phyloP scores from a whole-genome alignment of 2,888 invertebrate species.

The Pogonocherus hispidulus region DNA sequence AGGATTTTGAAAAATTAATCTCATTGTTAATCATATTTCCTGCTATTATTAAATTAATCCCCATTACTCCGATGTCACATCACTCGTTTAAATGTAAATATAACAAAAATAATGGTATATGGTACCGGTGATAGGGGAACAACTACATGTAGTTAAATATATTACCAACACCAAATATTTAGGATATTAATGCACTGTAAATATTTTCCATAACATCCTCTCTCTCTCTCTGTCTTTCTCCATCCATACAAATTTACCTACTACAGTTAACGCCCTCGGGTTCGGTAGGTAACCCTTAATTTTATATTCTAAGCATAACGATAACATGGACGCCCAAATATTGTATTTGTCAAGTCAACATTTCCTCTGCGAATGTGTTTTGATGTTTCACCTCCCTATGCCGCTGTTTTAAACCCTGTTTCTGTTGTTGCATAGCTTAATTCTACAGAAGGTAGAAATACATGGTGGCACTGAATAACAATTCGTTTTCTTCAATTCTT shows the following conservation, averaged over 20 bases:
- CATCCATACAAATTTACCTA: constrained; percentile 17
- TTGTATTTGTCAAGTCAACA: constrained; percentile 26
- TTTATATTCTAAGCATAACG: constrained; percentile 27
- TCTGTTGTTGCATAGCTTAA: not conserved
- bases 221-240: not conserved
- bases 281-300: constrained; percentile 26
- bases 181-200: constrained; percentile 8
- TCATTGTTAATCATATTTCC: too few species aligned
- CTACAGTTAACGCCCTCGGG: constrained; percentile 22
- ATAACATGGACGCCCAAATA: constrained; percentile 27
- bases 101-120: too few species aligned
- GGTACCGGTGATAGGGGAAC: not conserved
- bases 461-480: too few species aligned
- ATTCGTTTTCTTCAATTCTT: too few species aligned
- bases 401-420: not conserved
- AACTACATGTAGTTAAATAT: not conserved
- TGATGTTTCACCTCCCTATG: constrained; percentile 1
- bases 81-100: too few species aligned
- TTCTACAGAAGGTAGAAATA: not conserved
- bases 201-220: constrained; percentile 11
- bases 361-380: constrained; percentile 11
- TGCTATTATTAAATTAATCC: too few species aligned
- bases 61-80: too few species aligned
- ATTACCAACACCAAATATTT: constrained; percentile 11
- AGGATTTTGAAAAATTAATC: too few species aligned